Conservation (phyloP, 2,113 vertebrate species). For the Hippocampus zosterae region DNA sequence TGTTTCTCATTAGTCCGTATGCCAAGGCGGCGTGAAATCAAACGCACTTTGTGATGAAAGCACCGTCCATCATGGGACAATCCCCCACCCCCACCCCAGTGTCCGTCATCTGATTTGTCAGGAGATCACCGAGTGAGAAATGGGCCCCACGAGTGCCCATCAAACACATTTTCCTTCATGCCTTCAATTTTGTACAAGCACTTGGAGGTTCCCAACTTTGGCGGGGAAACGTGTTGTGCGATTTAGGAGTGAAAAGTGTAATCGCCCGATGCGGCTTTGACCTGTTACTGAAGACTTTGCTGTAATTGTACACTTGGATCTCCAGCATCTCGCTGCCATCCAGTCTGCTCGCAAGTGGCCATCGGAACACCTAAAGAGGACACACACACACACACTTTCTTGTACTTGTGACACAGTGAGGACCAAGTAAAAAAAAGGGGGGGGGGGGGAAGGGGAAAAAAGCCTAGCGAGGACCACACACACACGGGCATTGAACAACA, state of each 20-base stretch:
- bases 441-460: too few relatives aligned
- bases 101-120: constrained; percentile 6
- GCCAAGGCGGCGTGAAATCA: not conserved
- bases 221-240: not conserved
- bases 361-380: constrained; percentile 81
- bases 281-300: constrained; percentile 98
- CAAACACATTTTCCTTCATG: constrained; percentile 20
- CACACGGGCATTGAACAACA: not conserved
- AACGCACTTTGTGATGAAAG: not conserved
- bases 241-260: constrained; percentile 1
- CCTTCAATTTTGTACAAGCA: constrained; percentile 36
- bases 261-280: constrained; percentile 34
- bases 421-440: too few relatives aligned
- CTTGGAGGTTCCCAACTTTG: not conserved
- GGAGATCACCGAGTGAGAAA: constrained; percentile 27
- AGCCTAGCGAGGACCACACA: too few relatives aligned
- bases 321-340: constrained; percentile 88
- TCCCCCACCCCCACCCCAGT: too few relatives aligned
- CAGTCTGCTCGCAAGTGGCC: constrained; percentile 85
- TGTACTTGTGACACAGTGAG: too few relatives aligned
- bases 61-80: not conserved
- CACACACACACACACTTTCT: too few relatives aligned
- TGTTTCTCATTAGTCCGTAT: not conserved
- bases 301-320: constrained; percentile 94
- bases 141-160: constrained; percentile 14